Base-by-base conservation (phyloP, 1,140 invertebrate species). In the Ylistrum balloti region DNA sequence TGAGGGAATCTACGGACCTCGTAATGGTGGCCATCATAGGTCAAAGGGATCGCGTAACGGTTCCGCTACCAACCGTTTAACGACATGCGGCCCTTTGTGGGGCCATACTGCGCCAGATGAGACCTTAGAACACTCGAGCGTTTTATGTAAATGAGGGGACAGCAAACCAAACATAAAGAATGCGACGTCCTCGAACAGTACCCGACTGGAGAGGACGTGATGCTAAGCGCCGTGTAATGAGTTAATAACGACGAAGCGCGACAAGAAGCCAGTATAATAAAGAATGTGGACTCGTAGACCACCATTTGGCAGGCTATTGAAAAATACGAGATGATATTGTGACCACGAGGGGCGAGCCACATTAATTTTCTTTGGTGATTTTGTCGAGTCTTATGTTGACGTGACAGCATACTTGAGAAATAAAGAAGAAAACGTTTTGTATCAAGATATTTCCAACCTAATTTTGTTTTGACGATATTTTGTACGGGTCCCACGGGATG, bases 71-170 rank as follows among this genome's bases (percentile, higher is more conserved):
- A 28, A 74, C 1, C 56, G 56, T 74, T 74, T 74, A 74, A 74
- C 56, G 56, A 74, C 56, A 74, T 74, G 56, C 56, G 56, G 56
- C 56, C 56, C 56, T 74, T 74, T 74, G 56, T 74, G 56, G 56
- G 56, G 56, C 56, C 56, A 74, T 74, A 74, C 56, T 74, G 56
- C 56, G 56, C 56, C 56, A 74, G 56, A 74, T 74, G 56, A 74
- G 56, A 74, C 56, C 56, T 74, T 28, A 28, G 56, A 17, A 74
- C 22, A 74, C 22, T 74, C 56, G 56, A 74, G 56, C 56, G 56
- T 74, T 74, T 74, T 74, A 74, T 74, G 56, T 11, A 74, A 74
- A 74, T 74, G 56, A 74, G 56, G 56, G 56, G 56, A 74, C 56
- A 74, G 56, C 56, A n/a, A 74, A 74, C 56, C 56, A 74, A 74